Conservation (phyloP, 1,140 invertebrate species). For the Drosophila cardini region DNA sequence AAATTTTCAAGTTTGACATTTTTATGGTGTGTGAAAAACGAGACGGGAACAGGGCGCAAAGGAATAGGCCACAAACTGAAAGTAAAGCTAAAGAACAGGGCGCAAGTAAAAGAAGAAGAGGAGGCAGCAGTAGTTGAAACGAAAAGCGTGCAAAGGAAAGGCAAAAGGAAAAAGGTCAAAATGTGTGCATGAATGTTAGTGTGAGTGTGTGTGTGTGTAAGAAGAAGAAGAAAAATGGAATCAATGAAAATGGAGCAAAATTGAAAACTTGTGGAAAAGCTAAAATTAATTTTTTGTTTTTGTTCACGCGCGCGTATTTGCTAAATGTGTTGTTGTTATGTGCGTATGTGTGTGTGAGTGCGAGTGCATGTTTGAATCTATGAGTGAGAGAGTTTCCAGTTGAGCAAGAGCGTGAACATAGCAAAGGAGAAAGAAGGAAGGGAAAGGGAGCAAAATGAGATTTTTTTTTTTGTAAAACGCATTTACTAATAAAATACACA, state of each 20-base stretch:
- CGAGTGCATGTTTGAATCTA: background rate
- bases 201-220: conserved; percentile 10
- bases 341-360: conserved; percentile 7
- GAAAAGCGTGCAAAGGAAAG: conserved; percentile 48
- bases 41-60: conserved; percentile 42
- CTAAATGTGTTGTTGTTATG: conserved; percentile 6
- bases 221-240: conserved; percentile 41
- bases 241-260: conserved; percentile 75
- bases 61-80: conserved; percentile 49
- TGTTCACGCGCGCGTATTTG: conserved; percentile 64
- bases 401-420: conserved; percentile 24
- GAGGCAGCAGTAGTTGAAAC: conserved; percentile 20
- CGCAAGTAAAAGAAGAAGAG: conserved; percentile 27
- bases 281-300: conserved; percentile 83
- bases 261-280: conserved; percentile 77
- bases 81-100: conserved; percentile 49
- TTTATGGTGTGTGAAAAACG: conserved; percentile 58
- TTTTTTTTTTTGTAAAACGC: conserved; percentile 64
- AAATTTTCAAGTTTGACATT: conserved; percentile 59
- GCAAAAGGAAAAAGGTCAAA: conserved; percentile 59
- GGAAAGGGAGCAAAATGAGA: conserved; percentile 11
- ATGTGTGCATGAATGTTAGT: conserved; percentile 25
- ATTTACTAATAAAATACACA: conserved; percentile 62
- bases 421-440: conserved; percentile 1
- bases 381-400: conserved; percentile 13